A percentile compares a stretch with the other conserved stretches of the same genome.
Evolutionary conservation across 2,797 vertebrate genomes (phyloP).

Genomic region (Sebastes diaconus): DNA sequence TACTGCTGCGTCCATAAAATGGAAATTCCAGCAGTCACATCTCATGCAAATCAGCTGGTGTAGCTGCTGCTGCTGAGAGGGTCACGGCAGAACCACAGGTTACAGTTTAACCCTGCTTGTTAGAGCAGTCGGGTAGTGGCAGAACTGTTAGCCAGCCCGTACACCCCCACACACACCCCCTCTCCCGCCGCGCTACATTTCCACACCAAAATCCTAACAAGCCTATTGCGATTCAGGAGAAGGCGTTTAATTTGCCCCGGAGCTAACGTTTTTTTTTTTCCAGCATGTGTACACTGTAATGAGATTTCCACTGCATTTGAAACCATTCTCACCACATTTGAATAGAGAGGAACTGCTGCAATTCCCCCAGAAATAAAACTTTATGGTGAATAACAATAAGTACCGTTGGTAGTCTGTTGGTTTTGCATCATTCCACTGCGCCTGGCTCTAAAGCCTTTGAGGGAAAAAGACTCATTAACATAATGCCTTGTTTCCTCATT

Average conservation of each 20-base stretch:
- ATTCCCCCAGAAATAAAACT: constrained; percentile 68
- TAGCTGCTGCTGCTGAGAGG: constrained; percentile 23
- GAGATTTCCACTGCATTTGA: constrained; percentile 75
- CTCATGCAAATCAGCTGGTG: constrained; percentile 56
- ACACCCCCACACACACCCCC: not conserved
- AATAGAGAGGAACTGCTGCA: constrained; percentile 56
- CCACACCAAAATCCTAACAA: constrained; percentile 73
- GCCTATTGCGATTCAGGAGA: constrained; percentile 74
- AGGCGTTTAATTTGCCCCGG: constrained; percentile 71
- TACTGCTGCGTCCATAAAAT: constrained; percentile 12
- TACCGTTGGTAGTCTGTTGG: constrained; percentile 44
- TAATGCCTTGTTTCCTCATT: constrained; percentile 72
- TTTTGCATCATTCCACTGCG: constrained; percentile 50
- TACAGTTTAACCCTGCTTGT: constrained; percentile 68
- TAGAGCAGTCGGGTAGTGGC: constrained; percentile 55
- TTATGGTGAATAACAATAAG: constrained; percentile 71
- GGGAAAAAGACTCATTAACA: constrained; percentile 32
- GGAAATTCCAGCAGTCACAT: constrained; percentile 57
- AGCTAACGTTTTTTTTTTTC: constrained; percentile 62
- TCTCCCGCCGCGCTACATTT: constrained; percentile 39
- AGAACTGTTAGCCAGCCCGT: constrained; percentile 12
- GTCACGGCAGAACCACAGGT: constrained; percentile 49
- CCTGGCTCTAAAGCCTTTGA: constrained; percentile 32
- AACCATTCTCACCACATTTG: constrained; percentile 61
- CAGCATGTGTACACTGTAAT: constrained; percentile 74